phyloP scores from a whole-genome alignment of 1,140 invertebrate genomes.

The Zaprionus tsacasi region DNA sequence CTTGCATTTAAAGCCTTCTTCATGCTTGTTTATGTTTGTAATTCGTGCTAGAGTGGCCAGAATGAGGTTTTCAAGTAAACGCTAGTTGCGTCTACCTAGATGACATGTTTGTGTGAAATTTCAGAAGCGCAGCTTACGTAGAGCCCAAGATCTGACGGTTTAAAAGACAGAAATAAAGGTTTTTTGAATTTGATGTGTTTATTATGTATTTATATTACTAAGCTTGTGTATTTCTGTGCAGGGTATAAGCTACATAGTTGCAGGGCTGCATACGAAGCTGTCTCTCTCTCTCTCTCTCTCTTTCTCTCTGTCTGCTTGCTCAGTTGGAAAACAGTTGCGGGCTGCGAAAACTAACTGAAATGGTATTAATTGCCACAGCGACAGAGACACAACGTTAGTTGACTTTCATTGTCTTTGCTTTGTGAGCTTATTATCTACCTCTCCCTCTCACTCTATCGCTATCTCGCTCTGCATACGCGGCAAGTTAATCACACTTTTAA shows the following conservation, averaged over 20 bases:
- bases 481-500: slow-evolving; percentile 79
- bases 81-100: not conserved
- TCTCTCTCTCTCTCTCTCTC: not conserved
- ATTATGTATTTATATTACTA: not conserved
- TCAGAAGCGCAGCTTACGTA: not conserved
- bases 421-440: slow-evolving; percentile 65
- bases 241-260: slow-evolving; percentile 12
- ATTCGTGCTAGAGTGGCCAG: not conserved
- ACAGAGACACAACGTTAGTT: slow-evolving; percentile 31
- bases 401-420: slow-evolving; percentile 69
- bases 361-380: slow-evolving; percentile 67
- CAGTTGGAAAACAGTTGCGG: slow-evolving; percentile 47
- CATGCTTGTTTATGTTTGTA: not conserved
- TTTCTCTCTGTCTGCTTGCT: slow-evolving; percentile 27
- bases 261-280: slow-evolving; percentile 29
- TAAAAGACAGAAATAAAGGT: too few relatives aligned
- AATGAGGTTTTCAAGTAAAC: not conserved
- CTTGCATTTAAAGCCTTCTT: not conserved
- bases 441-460: not conserved
- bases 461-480: slow-evolving; percentile 44
- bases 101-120: not conserved
- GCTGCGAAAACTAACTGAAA: slow-evolving; percentile 56
- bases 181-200: too few relatives aligned
- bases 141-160: not conserved
- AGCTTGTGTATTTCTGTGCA: not conserved